Conservation (phyloP, 2,113 vertebrate genomes). For the Xiphorhynchus elegans region DNA sequence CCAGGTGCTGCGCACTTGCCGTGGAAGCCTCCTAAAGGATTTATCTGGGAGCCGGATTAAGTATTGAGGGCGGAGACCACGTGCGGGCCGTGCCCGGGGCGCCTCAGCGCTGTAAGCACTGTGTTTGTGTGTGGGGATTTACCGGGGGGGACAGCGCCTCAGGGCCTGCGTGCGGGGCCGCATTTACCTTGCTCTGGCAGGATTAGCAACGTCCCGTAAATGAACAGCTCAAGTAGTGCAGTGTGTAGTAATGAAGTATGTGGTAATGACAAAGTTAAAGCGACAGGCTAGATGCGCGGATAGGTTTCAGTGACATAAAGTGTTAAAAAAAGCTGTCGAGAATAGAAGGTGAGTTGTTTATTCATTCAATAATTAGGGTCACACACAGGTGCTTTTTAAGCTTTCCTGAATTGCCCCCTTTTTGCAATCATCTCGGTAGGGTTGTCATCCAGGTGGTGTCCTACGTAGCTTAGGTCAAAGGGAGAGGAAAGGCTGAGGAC, state of each 20-base stretch:
- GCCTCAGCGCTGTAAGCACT: too few species aligned
- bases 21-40: background rate
- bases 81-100: background rate
- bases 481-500: rapidly evolving
- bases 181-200: background rate
- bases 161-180: rapidly evolving
- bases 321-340: rapidly evolving
- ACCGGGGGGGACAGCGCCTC: background rate
- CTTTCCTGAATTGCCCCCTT: background rate
- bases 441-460: background rate
- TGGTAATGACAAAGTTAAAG: background rate
- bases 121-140: too few species aligned
- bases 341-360: background rate
- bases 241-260: rapidly evolving
- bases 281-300: too few species aligned
- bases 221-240: background rate
- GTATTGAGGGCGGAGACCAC: background rate
- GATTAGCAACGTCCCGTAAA: background rate
- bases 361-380: background rate
- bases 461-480: rapidly evolving
- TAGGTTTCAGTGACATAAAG: background rate
- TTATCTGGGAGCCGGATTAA: background rate
- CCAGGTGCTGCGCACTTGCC: background rate
- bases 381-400: background rate
- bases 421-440: background rate